These are phyloP conservation scores for Ceratosolen fusciceps DNA, from an alignment of 1,140 invertebrate genomes.

Conservation along the genomic window DNA sequence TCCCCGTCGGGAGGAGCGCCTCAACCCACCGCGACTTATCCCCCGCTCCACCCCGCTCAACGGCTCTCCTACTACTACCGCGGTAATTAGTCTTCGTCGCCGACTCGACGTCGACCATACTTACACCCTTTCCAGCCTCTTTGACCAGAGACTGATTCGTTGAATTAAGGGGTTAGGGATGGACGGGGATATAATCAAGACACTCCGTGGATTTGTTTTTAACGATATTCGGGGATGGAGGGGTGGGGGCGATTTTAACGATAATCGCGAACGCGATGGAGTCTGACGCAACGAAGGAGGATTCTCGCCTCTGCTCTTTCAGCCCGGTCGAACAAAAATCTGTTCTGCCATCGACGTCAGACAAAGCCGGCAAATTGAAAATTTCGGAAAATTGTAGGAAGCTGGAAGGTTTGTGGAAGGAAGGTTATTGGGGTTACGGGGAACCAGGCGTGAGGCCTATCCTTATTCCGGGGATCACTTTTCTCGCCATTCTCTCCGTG, in stretches of 20 bases:
- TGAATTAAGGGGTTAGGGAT: too few species aligned
- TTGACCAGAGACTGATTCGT: too few species aligned
- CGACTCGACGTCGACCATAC: too few species aligned
- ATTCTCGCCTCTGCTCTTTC: not conserved
- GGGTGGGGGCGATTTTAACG: too few species aligned
- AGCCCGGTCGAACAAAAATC: slow-evolving; percentile 14
- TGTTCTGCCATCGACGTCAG: not conserved
- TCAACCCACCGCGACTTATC: not conserved
- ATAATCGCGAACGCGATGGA: not conserved
- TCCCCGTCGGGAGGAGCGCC: not conserved
- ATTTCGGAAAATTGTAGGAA: slow-evolving; percentile 50
- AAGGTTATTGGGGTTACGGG: slow-evolving; percentile 31
- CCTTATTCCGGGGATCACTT: slow-evolving; percentile 54
- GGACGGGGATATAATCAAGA: not conserved
- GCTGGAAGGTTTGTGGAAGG: slow-evolving; percentile 1
- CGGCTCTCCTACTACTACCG: not conserved
- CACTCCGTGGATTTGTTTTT: slow-evolving; percentile 3
- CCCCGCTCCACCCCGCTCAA: not conserved
- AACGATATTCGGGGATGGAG: not conserved
- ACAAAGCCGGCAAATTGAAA: slow-evolving; percentile 45
- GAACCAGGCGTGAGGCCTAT: slow-evolving; percentile 61
- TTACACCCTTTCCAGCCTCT: too few species aligned
- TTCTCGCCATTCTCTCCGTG: slow-evolving; percentile 57
- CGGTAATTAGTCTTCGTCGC: not conserved
- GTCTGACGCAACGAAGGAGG: not conserved